These are phyloP conservation scores for Boleophthalmus pectinirostris DNA, from an alignment of 2,113 vertebrate genomes.

Conservation along the genomic window DNA sequence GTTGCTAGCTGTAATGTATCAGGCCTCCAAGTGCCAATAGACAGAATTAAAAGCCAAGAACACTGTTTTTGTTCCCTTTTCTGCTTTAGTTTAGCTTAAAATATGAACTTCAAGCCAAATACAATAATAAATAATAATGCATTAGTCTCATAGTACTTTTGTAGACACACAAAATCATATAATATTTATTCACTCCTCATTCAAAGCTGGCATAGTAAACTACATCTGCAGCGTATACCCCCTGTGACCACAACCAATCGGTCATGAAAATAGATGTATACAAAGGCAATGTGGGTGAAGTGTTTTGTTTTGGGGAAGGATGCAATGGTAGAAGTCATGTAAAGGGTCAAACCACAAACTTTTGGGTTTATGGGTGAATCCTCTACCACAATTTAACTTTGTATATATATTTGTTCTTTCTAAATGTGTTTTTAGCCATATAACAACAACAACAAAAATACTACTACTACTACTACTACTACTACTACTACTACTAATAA, in stretches of 20 bases:
- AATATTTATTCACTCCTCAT: background rate
- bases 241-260: background rate
- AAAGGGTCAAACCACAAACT: background rate
- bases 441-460: too few relatives aligned
- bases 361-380: background rate
- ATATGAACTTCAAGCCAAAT: background rate
- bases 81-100: background rate
- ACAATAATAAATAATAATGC: background rate
- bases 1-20: conserved; percentile 1
- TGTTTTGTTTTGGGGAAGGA: background rate
- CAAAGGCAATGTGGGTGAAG: background rate
- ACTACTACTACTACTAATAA: too few relatives aligned
- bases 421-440: too few relatives aligned
- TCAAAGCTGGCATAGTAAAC: background rate
- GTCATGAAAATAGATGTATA: background rate
- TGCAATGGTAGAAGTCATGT: too few relatives aligned
- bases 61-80: background rate
- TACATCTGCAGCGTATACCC: background rate
- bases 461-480: too few relatives aligned
- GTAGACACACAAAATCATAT: background rate
- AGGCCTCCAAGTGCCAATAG: background rate
- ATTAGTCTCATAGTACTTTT: background rate
- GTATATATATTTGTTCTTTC: too few relatives aligned
- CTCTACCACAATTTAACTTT: too few relatives aligned
- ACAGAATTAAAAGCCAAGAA: background rate